phyloP scores from a whole-genome alignment of 2,888 invertebrate genomes.

The Drosophila helvetica region DNA sequence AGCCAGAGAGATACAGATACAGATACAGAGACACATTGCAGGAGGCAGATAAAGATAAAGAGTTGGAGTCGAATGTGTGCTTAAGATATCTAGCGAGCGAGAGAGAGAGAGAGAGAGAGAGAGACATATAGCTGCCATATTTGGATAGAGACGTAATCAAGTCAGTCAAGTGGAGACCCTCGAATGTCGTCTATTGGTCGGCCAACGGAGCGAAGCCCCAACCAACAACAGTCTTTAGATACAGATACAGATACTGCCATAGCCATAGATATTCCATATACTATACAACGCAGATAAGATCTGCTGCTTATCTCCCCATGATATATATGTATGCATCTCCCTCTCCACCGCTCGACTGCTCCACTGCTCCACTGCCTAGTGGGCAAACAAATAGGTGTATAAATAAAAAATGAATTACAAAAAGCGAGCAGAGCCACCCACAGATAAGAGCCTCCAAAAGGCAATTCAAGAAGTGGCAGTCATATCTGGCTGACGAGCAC shows the following conservation, averaged over 20 bases:
- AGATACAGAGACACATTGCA: neutral
- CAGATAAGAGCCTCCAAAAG: conserved; percentile 51
- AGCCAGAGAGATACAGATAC: conserved; percentile 7
- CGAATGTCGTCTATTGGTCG: conserved; percentile 67
- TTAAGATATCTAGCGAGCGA: conserved; percentile 61
- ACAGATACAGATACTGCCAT: conserved; percentile 17
- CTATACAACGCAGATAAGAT: conserved; percentile 58
- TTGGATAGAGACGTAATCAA: conserved; percentile 79
- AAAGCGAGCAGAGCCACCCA: conserved; percentile 25
- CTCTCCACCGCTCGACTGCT: conserved; percentile 5
- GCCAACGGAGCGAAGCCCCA: neutral
- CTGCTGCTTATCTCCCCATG: conserved; percentile 52
- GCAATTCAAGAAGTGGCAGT: conserved; percentile 49
- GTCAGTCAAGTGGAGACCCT: conserved; percentile 58
- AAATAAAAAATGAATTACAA: conserved; percentile 63
- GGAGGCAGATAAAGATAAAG: conserved; percentile 32
- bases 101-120: neutral
- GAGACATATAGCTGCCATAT: conserved; percentile 76
- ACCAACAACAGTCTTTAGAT: neutral
- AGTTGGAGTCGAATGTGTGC: conserved; percentile 60
- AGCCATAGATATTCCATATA: conserved; percentile 7
- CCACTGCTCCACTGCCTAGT: too few species aligned
- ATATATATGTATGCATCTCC: conserved; percentile 28
- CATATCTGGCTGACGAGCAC: conserved; percentile 47
- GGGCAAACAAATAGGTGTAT: conserved; percentile 80